phyloP scores from a whole-genome alignment of 2,797 vertebrate genomes.

The Eleutherodactylus coqui region DNA sequence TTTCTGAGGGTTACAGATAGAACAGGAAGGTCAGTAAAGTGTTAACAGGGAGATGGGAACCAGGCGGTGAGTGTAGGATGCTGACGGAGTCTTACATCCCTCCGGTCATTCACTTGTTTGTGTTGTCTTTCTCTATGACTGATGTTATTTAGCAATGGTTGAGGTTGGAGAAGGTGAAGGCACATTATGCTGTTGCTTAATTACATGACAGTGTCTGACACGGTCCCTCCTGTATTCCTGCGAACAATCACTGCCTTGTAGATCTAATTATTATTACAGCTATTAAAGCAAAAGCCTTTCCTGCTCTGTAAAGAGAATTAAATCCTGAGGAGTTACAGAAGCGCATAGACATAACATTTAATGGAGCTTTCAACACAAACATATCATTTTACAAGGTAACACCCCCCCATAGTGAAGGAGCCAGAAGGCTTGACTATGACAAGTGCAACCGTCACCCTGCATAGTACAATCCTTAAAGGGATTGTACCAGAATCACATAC shows the following conservation, averaged over 20 bases:
- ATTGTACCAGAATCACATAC: too few relatives aligned
- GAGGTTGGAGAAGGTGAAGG: background rate
- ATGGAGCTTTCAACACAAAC: background rate
- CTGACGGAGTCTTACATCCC: too few relatives aligned
- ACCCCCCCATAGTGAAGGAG: background rate
- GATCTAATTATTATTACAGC: constrained; percentile 11
- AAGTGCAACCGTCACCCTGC: background rate
- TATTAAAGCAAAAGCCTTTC: background rate
- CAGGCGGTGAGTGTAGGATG: too few relatives aligned
- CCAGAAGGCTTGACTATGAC: background rate
- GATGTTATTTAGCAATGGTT: background rate
- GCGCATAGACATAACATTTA: background rate
- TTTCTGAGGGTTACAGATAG: too few relatives aligned
- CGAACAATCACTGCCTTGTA: background rate
- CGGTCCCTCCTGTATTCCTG: background rate
- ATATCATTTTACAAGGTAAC: background rate
- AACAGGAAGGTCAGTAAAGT: too few relatives aligned
- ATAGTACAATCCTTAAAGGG: background rate
- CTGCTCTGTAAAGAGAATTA: background rate
- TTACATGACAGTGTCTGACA: background rate
- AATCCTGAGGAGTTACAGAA: background rate
- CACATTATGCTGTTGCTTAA: background rate
- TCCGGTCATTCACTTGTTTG: background rate
- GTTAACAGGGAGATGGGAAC: too few relatives aligned
- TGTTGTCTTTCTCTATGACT: background rate